Conservation (phyloP, 2,113 vertebrate species). For the Numenius arquata region DNA sequence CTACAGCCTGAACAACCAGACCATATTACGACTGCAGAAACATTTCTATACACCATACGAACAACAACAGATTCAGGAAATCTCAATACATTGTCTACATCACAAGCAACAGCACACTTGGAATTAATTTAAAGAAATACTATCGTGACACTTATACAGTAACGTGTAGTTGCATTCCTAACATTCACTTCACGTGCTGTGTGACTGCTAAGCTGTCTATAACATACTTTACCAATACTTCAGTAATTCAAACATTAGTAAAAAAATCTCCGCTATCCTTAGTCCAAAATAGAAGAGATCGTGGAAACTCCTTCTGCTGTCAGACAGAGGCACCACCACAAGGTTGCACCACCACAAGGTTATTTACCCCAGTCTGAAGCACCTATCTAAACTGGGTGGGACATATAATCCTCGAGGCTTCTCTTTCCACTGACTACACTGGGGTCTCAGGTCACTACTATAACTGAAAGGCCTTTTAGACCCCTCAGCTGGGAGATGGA, state of each 20-base stretch:
- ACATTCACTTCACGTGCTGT: background rate
- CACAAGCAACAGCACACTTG: background rate
- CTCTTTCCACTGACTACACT: background rate
- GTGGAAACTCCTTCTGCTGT: background rate
- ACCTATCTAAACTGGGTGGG: background rate
- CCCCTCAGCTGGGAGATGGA: background rate
- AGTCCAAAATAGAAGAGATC: background rate
- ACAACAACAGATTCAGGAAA: background rate
- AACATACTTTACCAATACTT: background rate
- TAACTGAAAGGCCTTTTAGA: background rate
- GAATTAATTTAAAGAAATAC: background rate
- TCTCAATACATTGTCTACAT: background rate
- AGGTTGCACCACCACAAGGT: background rate
- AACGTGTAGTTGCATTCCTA: background rate
- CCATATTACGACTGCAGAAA: background rate
- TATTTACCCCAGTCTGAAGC: background rate
- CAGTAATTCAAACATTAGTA: background rate
- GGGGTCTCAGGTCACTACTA: background rate
- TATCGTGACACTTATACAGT: background rate
- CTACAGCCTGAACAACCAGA: background rate
- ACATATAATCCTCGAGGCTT: fast-evolving
- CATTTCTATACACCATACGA: background rate
- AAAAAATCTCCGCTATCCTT: background rate
- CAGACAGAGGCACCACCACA: background rate
- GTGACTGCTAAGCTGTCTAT: background rate